phyloP scores from a whole-genome alignment of 23 tunicate genomes.

The Diplosoma virens region DNA sequence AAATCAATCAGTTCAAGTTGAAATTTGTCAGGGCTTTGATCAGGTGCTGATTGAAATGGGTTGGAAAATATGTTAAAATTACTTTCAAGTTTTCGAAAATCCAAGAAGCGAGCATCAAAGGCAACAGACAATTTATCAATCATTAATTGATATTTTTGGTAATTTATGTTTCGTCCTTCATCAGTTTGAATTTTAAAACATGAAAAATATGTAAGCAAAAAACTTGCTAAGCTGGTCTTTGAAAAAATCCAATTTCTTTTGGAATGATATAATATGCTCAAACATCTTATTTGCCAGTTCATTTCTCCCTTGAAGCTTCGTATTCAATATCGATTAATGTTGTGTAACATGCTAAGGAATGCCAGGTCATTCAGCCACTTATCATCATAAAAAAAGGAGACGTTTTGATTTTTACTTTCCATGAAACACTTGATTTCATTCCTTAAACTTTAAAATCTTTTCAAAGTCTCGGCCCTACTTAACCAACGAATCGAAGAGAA shows the following conservation, averaged over 20 bases:
- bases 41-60: slow-evolving; percentile 7
- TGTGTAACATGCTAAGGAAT: slow-evolving; percentile 23
- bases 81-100: slow-evolving; percentile 12
- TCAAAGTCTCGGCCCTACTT: slow-evolving; percentile 17
- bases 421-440: slow-evolving; percentile 5
- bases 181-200: slow-evolving; percentile 8
- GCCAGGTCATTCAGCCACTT: slow-evolving; percentile 34
- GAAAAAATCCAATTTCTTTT: no score
- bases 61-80: slow-evolving; percentile 4
- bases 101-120: slow-evolving; percentile 12
- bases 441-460: slow-evolving; percentile 1
- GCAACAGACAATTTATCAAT: slow-evolving; percentile 15
- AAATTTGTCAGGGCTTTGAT: slow-evolving; percentile 11
- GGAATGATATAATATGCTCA: no score
- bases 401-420: neutral
- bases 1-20: slow-evolving; percentile 26
- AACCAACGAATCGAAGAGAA: slow-evolving; percentile 42
- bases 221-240: slow-evolving; percentile 3
- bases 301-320: slow-evolving; percentile 8
- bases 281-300: no score
- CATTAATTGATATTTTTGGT: neutral
- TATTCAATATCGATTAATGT: slow-evolving; percentile 18
- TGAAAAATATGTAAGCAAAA: slow-evolving; percentile 14
- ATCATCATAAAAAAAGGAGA: slow-evolving; percentile 8
- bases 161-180: neutral